phyloP scores from a whole-genome alignment of 2,797 vertebrate genomes.

The Neosilurus hyrtlii region DNA sequence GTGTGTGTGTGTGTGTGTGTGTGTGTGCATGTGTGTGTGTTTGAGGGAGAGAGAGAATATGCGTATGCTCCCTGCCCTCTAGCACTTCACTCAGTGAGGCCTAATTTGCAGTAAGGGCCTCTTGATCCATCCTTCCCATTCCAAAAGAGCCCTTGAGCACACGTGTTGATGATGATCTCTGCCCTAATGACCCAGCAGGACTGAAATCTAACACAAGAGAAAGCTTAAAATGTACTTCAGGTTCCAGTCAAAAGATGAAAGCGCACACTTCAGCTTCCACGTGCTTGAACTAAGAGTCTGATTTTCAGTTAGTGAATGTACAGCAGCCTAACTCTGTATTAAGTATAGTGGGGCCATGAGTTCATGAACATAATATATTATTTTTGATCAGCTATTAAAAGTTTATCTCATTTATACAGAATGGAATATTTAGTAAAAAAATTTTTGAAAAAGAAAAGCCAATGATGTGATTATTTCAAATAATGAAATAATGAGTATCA shows the following conservation, averaged over 20 bases:
- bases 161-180: slow-evolving; percentile 50
- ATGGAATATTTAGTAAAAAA: not conserved
- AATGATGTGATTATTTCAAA: no score
- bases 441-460: no score
- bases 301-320: not conserved
- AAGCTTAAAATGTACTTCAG: slow-evolving; percentile 47
- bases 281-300: slow-evolving; percentile 19
- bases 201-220: slow-evolving; percentile 39
- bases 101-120: slow-evolving; percentile 60
- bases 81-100: slow-evolving; percentile 55
- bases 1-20: slow-evolving; percentile 20
- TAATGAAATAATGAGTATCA: no score
- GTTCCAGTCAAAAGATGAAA: slow-evolving; percentile 40
- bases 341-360: not conserved
- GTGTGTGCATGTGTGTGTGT: slow-evolving; percentile 27
- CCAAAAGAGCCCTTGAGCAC: slow-evolving; percentile 51
- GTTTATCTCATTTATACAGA: not conserved
- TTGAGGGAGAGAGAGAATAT: not conserved
- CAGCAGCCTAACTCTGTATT: not conserved
- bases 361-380: no score
- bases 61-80: slow-evolving; percentile 41
- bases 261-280: slow-evolving; percentile 40
- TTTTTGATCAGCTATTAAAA: no score
- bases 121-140: slow-evolving; percentile 52
- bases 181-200: slow-evolving; percentile 47